A percentile compares a stretch with the other conserved stretches of the same genome.
These are phyloP conservation scores for Calliopum simillimum DNA, from an alignment of 2,888 invertebrate species.

Conservation along the genomic window DNA sequence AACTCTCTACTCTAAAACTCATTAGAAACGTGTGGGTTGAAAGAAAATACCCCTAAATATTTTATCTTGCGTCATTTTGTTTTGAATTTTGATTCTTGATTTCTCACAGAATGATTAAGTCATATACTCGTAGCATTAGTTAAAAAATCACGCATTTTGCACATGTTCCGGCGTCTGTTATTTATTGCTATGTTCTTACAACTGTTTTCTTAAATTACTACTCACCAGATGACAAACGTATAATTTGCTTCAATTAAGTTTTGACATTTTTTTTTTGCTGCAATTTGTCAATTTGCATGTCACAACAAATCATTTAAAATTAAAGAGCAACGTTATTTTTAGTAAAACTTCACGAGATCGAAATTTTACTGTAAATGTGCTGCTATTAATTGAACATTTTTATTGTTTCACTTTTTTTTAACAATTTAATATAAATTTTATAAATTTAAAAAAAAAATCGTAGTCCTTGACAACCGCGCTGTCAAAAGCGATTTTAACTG, in stretches of 20 bases:
- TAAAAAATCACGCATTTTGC: slow-evolving; percentile 23
- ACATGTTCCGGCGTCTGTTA: neutral
- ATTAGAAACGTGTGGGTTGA: too few relatives aligned
- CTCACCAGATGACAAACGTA: neutral
- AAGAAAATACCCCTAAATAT: too few relatives aligned
- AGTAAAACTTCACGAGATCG: neutral
- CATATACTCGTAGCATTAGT: too few relatives aligned
- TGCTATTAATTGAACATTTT: too few relatives aligned
- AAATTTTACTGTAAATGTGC: neutral
- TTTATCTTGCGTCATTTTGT: too few relatives aligned
- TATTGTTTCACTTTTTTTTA: too few relatives aligned
- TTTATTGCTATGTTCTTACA: neutral
- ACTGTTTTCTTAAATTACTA: neutral
- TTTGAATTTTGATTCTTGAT: too few relatives aligned
- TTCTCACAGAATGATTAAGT: too few relatives aligned
- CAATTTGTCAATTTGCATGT: slow-evolving; percentile 5
- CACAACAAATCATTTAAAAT: slow-evolving; percentile 14
- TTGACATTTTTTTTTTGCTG: neutral
- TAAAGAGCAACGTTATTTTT: neutral
- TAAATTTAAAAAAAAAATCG: too few relatives aligned
- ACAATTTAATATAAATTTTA: too few relatives aligned
- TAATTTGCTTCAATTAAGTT: slow-evolving; percentile 16
- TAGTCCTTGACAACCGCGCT: too few relatives aligned
- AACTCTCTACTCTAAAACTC: neutral
- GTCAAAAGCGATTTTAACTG: too few relatives aligned